Evolutionary conservation across 1,140 invertebrate species (phyloP), one percentile per base, ranked within the genome.

Genomic region (Zaprionus davidi): DNA sequence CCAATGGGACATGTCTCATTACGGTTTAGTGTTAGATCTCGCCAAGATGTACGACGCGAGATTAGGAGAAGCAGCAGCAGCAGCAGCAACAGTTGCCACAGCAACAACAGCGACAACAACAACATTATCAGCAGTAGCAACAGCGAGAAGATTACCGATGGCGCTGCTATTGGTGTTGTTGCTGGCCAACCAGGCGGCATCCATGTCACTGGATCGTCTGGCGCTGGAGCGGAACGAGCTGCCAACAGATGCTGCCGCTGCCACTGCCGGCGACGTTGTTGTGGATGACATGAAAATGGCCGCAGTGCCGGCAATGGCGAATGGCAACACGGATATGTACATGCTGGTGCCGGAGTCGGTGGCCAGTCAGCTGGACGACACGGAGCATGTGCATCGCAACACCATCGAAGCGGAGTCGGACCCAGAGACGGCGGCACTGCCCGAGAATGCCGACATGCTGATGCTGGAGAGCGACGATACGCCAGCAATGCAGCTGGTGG

Each of bases 1-100:
- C 70, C 76, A 80, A 91, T 92, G 91, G 84, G 87, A 91, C 91
- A 91, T 92, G 91, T 92, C 91, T 92, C 91, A 92, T 92, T 92
- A 92, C 84, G 90, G 85, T 91, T 92, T 90, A 91, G 84, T 91
- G 82, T 83, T 78, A 90, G 91, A 92, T 92, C 91, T 90, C 91
- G 91, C 80, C 67, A 92, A 92, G 91, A 92, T 92, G 91, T 90
- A 77, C 81, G 76, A 74, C 80, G 85, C 76, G 84, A 92, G 91
- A 92, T 92, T 87, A 78, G 79, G 74, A 79, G 76, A 57, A 66
- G 53, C 41, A 66, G 60, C 53, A 56, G 13, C 53, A 56, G 13
- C 31, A 24, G 41, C 24, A 62, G 53, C 51, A 60, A 55, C 24
- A 17, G n/a, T 59, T 49, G 63, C 26, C 36, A 13, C 64, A 64